A percentile compares a stretch with the other conserved stretches of the same genome.
These are phyloP conservation scores for Nephrotoma flavescens DNA, from an alignment of 2,888 invertebrate genomes.

Conservation along the genomic window DNA sequence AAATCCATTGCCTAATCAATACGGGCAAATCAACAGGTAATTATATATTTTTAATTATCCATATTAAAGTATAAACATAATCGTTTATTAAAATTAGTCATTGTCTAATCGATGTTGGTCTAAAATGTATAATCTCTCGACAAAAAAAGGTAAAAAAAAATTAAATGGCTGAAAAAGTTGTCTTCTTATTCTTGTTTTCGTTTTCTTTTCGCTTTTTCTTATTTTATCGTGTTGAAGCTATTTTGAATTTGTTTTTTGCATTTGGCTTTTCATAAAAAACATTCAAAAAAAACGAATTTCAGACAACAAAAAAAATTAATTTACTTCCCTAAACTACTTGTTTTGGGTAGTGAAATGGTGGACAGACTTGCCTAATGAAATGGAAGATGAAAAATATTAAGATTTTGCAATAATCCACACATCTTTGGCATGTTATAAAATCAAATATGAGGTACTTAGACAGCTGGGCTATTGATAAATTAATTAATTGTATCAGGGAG, in stretches of 20 bases:
- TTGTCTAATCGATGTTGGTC: background rate
- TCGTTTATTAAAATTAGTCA: background rate
- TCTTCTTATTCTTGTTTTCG: background rate
- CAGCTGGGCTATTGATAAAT: background rate
- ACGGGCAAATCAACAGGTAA: conserved; percentile 70
- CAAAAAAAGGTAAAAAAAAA: background rate
- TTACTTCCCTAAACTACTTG: background rate
- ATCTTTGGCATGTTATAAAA: background rate
- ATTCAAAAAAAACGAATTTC: background rate
- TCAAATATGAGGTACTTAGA: background rate
- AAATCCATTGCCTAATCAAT: conserved; percentile 87
- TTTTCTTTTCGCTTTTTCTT: conserved; percentile 2
- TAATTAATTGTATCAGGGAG: background rate
- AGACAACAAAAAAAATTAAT: background rate
- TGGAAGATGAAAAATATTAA: background rate
- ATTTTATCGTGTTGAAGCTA: background rate
- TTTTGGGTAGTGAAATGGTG: background rate
- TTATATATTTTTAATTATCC: conserved; percentile 16
- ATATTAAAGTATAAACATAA: background rate
- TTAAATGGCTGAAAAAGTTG: background rate
- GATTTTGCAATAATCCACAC: background rate
- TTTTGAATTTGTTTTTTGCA: background rate
- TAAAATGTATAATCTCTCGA: background rate
- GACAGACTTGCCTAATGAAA: background rate
- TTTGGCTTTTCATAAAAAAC: background rate